Base-by-base conservation (phyloP, 2,113 vertebrate species). In the Neolamprologus cancellatus region DNA sequence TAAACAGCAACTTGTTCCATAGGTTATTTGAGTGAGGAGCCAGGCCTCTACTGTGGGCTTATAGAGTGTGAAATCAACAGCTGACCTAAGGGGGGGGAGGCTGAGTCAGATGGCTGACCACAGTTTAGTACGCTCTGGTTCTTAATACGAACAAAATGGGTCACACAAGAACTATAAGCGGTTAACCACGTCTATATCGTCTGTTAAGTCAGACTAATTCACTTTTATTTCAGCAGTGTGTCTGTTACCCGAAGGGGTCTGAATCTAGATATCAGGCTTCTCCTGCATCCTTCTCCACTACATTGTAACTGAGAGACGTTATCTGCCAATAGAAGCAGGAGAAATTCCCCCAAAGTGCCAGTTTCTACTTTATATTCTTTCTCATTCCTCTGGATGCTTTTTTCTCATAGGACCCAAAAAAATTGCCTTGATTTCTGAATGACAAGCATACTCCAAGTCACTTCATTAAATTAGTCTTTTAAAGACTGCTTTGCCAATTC, bases 401-500 rank as follows among this genome's bases (percentile, higher is more conserved):
- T 79, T 64, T 48, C 82, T 83, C 41, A 50, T 28, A 57, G 6
- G 50, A 20, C 20, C 14, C 81, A 53, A 4, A 76, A 88, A 54
- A 81, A 88, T 28, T 78, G 53, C 83, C 52, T 53, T 28, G 74
- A 55, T 66, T 88, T 81, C 79, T 79, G 64, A 84, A 81, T 48
- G 41, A 30, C 9, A 30, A 28, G 30, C 41, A 46, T 32, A 46
- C 28, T 30, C 66, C 20, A 48, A 11, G 79, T 85, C 82, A 81
- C 80, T 81, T 18, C 32, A 69, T 79, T 87, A 81, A 81, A 92
- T 88, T 64, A 84, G 52, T 44, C 39, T 76, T 88, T 87, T 89
- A 86, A 84, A n/a, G 36, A 87, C 78, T 87, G 81, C 78, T 90
- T 69, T 87, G 74, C 78, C 86, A 82, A 90, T 92, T 91, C 84